A percentile compares a stretch with the other conserved stretches of the same genome.
These are phyloP conservation scores for Montifringilla adamsi DNA, from an alignment of 2,113 vertebrate species.

Conservation along the genomic window DNA sequence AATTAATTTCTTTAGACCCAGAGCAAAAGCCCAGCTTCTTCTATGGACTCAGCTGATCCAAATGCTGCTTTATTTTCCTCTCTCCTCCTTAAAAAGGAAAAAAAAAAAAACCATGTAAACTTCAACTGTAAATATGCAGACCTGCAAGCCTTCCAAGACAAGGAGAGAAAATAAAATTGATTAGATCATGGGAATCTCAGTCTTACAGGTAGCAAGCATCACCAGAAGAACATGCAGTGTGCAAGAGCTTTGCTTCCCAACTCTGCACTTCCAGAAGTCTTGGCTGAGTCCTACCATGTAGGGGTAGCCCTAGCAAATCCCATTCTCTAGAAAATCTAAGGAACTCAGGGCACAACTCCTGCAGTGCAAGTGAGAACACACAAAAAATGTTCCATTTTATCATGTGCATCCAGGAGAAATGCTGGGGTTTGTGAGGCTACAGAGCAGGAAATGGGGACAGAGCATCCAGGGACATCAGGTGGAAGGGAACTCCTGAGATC, in stretches of 20 bases:
- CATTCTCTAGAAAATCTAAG: not conserved
- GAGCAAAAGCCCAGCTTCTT: not conserved
- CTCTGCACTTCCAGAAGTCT: not conserved
- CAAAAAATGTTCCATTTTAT: not conserved
- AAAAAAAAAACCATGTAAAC: accelerated
- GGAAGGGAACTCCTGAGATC: not conserved
- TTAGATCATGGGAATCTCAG: not conserved
- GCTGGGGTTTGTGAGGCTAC: not conserved
- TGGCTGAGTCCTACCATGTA: not conserved
- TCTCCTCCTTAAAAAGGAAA: not conserved
- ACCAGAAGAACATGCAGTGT: not conserved
- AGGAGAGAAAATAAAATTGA: not conserved
- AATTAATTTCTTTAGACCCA: not conserved
- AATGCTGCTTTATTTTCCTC: not conserved
- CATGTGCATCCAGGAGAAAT: not conserved
- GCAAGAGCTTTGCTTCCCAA: not conserved
- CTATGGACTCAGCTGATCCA: not conserved
- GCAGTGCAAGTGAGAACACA: not conserved
- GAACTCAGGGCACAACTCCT: not conserved
- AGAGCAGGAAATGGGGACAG: not conserved
- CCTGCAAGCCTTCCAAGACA: not conserved
- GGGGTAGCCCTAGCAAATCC: not conserved
- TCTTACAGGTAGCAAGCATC: not conserved
- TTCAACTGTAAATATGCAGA: not conserved
- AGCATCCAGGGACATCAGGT: not conserved